phyloP scores from a whole-genome alignment of 2,888 invertebrate species.

The Corythucha ciliata region DNA sequence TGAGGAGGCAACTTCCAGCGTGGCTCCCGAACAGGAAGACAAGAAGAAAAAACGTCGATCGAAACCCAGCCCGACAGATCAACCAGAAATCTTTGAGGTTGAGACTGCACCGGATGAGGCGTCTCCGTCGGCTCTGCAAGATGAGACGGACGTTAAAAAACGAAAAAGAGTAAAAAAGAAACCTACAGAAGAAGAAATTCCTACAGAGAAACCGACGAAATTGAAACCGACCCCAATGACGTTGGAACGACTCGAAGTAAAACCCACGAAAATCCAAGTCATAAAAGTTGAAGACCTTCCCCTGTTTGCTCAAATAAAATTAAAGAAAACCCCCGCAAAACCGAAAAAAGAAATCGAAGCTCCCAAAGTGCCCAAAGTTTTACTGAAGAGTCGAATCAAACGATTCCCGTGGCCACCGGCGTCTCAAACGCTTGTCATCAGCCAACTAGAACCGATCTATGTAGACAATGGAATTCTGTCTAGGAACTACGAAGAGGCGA shows the following conservation, averaged over 20 bases:
- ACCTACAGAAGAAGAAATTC: not conserved
- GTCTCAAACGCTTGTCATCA: conserved; percentile 40
- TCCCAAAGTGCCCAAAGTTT: conserved; percentile 52
- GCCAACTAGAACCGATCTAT: conserved; percentile 37
- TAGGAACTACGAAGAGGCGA: conserved; percentile 38
- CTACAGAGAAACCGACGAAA: conserved; percentile 1
- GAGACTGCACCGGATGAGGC: too few species aligned
- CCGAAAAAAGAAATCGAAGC: conserved; percentile 45
- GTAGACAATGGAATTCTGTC: conserved; percentile 38
- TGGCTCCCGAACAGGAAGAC: not conserved
- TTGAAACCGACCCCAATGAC: not conserved
- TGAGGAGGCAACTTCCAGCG: not conserved
- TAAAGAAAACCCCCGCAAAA: conserved; percentile 41
- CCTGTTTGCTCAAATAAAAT: conserved; percentile 51
- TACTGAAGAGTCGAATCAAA: conserved; percentile 59
- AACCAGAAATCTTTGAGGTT: too few species aligned
- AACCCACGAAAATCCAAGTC: conserved; percentile 29
- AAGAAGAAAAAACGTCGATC: not conserved
- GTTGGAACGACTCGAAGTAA: conserved; percentile 24
- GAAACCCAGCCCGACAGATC: too few species aligned
- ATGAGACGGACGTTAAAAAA: too few species aligned
- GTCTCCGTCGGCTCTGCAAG: too few species aligned
- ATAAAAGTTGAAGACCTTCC: conserved; percentile 44
- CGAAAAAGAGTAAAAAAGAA: conserved; percentile 1
- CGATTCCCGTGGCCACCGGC: conserved; percentile 42